Evolutionary conservation across 1,140 invertebrate genomes (phyloP), one percentile per base, ranked within the genome.

Genomic region (Drosophila insularis): DNA sequence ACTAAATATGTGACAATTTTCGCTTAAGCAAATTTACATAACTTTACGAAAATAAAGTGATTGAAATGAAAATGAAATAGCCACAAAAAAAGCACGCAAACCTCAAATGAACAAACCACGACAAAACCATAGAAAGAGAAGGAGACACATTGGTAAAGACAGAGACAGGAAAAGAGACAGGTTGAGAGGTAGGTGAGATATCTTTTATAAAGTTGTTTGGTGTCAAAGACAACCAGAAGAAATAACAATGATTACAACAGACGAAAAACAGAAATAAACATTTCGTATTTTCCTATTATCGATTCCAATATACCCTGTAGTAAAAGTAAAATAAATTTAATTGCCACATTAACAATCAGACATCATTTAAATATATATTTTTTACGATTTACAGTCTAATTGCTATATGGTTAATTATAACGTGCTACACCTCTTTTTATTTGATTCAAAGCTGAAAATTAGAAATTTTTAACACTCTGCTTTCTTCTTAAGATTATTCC

Each of bases 171-270:
- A 46, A 7, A 8, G n/a, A 14, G 40, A 43, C 40, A 43, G 43
- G 43, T 46, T 7, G 8, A 50, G 11, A 11, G 17, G 17, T 17
- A 50, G 43, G 43, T 50, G 74, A 74, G 63, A 67, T 69, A 37
- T 73, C n/a, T 59, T 54, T 43, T 70, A 74, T 78, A 50, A 53
- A 74, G 71, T 74, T 78, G 74, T 74, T 78, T 69, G 62, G 71
- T 74, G 74, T 77, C 71, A 74, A 54, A 58, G 37, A 69, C 65
- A 72, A 68, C 69, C 55, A 64, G 23, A 23, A 55, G 35, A 35
- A 60, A 68, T 35, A 68, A 55, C 62, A 59, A 37, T 40, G 63
- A 71, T 59, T 59, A 59, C 53, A 17, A 39, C 32, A 71, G 58
- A 43, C 27, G 2, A 17, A 46, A 58, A 21, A 66, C 39, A 40